Evolutionary conservation across 1,140 invertebrate species (phyloP).

Genomic region (Zaprionus taronus): DNA sequence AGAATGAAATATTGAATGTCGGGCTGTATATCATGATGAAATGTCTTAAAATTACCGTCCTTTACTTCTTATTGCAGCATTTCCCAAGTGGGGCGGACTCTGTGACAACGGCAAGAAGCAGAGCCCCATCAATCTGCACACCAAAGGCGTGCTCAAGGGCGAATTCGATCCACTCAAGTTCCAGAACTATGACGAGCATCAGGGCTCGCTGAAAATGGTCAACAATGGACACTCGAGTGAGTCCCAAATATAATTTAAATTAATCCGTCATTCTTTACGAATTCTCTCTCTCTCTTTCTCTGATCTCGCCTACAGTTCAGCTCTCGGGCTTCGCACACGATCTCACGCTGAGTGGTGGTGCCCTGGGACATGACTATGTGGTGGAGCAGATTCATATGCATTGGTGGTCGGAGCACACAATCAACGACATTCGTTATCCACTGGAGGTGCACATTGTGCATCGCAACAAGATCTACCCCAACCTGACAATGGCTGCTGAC

Average conservation of each 20-base stretch:
- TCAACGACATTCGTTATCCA: slow-evolving; percentile 86
- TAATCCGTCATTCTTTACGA: not conserved
- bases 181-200: slow-evolving; percentile 78
- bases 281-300: not conserved
- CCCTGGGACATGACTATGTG: slow-evolving; percentile 85
- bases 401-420: slow-evolving; percentile 91
- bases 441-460: slow-evolving; percentile 90
- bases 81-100: slow-evolving; percentile 84
- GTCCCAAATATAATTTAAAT: slow-evolving; percentile 11
- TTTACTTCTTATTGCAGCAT: slow-evolving; percentile 46
- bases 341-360: slow-evolving; percentile 85
- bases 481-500: slow-evolving; percentile 86
- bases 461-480: slow-evolving; percentile 87
- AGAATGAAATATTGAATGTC: not conserved
- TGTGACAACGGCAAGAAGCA: slow-evolving; percentile 84
- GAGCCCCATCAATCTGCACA: slow-evolving; percentile 85
- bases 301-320: slow-evolving; percentile 73
- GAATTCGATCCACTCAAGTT: slow-evolving; percentile 82
- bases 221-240: slow-evolving; percentile 86
- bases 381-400: slow-evolving; percentile 91
- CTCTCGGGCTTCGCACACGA: slow-evolving; percentile 81
- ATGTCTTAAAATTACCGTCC: not conserved
- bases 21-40: too few species aligned
- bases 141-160: slow-evolving; percentile 68
- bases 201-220: slow-evolving; percentile 75